Conservation (phyloP, 2,797 vertebrate species). For the Thalassophryne amazonica region DNA sequence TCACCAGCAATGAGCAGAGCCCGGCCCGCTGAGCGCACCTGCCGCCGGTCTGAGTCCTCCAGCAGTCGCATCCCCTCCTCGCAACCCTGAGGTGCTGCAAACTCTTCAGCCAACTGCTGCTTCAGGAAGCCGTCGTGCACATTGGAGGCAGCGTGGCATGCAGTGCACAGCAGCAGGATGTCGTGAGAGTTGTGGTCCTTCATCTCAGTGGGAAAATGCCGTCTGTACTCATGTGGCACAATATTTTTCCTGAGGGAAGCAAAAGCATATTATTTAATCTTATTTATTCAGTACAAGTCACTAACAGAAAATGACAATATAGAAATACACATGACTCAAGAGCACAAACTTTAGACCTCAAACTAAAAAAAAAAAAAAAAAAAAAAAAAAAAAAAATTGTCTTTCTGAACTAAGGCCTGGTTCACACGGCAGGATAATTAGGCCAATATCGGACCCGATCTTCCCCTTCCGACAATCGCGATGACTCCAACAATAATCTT, state of each 20-base stretch:
- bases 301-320: too few species aligned
- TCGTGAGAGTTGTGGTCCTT: constrained; percentile 99
- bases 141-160: constrained; percentile 93
- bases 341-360: too few species aligned
- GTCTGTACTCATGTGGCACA: constrained; percentile 94
- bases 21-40: constrained; percentile 89
- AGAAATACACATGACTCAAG: too few species aligned
- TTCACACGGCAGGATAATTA: too few species aligned
- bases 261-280: not conserved
- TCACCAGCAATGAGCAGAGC: constrained; percentile 86
- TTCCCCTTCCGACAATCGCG: too few species aligned
- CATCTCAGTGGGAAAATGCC: constrained; percentile 95
- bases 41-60: constrained; percentile 87
- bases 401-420: too few species aligned
- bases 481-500: too few species aligned
- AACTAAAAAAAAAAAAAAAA: too few species aligned
- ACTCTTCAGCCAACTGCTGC: constrained; percentile 88
- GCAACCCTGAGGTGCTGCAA: constrained; percentile 87
- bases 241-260: constrained; percentile 88
- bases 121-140: constrained; percentile 91
- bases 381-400: too few species aligned
- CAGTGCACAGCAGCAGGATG: constrained; percentile 92
- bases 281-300: too few species aligned
- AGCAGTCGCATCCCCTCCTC: constrained; percentile 88
- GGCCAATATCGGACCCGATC: too few species aligned